Evolutionary conservation across 1,140 invertebrate species (phyloP).

Genomic region (Phocides pigmalion): DNA sequence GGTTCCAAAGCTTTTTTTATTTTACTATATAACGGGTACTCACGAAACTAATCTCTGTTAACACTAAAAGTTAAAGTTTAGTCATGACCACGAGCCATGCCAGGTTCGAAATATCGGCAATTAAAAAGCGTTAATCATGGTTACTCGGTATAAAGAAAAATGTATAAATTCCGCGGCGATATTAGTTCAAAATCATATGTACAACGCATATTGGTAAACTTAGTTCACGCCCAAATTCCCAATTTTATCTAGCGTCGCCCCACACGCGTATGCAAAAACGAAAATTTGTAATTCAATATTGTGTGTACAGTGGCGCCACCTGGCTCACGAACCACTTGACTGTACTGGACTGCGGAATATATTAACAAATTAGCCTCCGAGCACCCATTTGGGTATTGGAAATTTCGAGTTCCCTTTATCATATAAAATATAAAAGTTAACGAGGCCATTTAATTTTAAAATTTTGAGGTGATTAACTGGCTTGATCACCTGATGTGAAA

Average conservation of each 20-base stretch:
- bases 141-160: too few relatives aligned
- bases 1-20: too few relatives aligned
- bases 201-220: too few relatives aligned
- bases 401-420: slow-evolving; percentile 18
- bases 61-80: too few relatives aligned
- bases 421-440: slow-evolving; percentile 18
- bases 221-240: too few relatives aligned
- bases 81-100: too few relatives aligned
- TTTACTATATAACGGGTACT: too few relatives aligned
- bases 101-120: too few relatives aligned
- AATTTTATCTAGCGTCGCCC: slow-evolving; percentile 1
- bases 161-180: too few relatives aligned
- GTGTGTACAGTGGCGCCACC: slow-evolving; percentile 21
- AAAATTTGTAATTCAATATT: slow-evolving; percentile 41
- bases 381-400: slow-evolving; percentile 34
- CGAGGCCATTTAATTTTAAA: neutral
- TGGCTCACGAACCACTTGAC: slow-evolving; percentile 28
- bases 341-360: slow-evolving; percentile 23
- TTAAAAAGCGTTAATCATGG: too few relatives aligned
- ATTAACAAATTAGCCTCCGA: slow-evolving; percentile 35
- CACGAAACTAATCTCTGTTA: too few relatives aligned
- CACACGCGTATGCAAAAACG: slow-evolving; percentile 32
- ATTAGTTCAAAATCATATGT: too few relatives aligned
- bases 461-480: slow-evolving; percentile 1
- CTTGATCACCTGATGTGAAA: neutral